Evolutionary conservation across 2,888 invertebrate species (phyloP).

Genomic region (Leptogaster cylindrica): DNA sequence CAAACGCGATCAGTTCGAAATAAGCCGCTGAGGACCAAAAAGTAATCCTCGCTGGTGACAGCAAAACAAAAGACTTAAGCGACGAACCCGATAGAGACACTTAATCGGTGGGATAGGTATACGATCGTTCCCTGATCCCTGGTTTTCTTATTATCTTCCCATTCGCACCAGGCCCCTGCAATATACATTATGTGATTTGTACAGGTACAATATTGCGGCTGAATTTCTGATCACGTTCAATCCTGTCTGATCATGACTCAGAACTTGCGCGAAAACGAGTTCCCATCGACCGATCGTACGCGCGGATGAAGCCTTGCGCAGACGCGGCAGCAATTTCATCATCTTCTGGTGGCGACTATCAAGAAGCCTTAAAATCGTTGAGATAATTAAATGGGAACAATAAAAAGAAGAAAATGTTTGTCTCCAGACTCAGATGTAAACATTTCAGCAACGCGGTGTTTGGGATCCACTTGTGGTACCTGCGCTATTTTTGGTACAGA

Average conservation of each 20-base stretch:
- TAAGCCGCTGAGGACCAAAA: too few species aligned
- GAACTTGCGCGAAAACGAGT: conserved; percentile 27
- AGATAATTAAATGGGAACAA: conserved; percentile 23
- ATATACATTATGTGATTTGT: too few species aligned
- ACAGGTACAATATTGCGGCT: neutral
- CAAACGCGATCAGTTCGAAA: too few species aligned
- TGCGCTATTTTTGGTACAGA: too few species aligned
- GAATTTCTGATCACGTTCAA: conserved; percentile 25
- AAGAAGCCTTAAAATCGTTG: conserved; percentile 12
- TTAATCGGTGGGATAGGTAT: too few species aligned
- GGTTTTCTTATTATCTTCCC: too few species aligned
- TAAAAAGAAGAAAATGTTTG: neutral
- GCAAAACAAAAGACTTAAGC: conserved; percentile 13
- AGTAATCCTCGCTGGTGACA: too few species aligned
- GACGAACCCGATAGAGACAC: conserved; percentile 15
- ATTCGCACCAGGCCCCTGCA: too few species aligned
- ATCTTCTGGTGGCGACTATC: conserved; percentile 13
- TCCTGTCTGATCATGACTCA: conserved; percentile 34
- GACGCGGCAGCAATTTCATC: conserved; percentile 21
- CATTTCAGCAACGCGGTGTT: too few species aligned
- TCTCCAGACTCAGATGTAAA: too few species aligned
- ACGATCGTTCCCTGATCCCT: too few species aligned
- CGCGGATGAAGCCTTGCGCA: neutral
- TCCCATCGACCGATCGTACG: conserved; percentile 12
- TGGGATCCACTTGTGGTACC: too few species aligned